These are phyloP conservation scores for Luperina nickerlii DNA, from an alignment of 2,888 invertebrate species.

Conservation along the genomic window DNA sequence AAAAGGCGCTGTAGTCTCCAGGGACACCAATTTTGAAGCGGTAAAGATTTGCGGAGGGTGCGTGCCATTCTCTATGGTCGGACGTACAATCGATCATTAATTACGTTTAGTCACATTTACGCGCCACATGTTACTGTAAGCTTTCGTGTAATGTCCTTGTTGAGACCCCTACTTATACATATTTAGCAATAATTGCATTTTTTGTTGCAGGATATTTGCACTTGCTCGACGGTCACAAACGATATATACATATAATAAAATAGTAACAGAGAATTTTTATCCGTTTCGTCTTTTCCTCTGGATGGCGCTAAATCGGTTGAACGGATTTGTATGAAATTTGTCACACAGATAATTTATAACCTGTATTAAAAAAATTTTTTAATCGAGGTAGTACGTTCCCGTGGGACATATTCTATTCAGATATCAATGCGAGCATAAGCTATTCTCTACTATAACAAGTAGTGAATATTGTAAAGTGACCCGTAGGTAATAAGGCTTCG, in stretches of 20 bases:
- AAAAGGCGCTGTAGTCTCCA: conserved; percentile 86
- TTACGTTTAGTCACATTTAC: conserved; percentile 89
- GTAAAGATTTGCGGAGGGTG: conserved; percentile 87
- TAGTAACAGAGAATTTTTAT: too few relatives aligned
- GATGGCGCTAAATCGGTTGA: too few relatives aligned
- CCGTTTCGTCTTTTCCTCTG: too few relatives aligned
- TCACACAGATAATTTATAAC: too few relatives aligned
- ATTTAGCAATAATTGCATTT: conserved; percentile 42
- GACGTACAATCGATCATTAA: conserved; percentile 88
- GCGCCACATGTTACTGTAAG: conserved; percentile 86
- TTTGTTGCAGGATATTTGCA: conserved; percentile 9
- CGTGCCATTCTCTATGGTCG: conserved; percentile 79
- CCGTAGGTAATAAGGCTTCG: background rate
- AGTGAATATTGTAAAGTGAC: background rate
- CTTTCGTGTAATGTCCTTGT: conserved; percentile 70
- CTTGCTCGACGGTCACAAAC: conserved; percentile 5
- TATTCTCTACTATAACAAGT: background rate
- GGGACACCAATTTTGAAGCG: conserved; percentile 83
- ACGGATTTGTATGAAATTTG: too few relatives aligned
- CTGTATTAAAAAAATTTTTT: too few relatives aligned
- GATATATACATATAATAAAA: too few relatives aligned
- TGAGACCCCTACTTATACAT: conserved; percentile 53
- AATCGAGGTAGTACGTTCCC: too few relatives aligned
- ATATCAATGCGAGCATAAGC: too few relatives aligned
- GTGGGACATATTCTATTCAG: too few relatives aligned